Base-by-base conservation (phyloP, 2,113 vertebrate genomes). In the Solea solea region DNA sequence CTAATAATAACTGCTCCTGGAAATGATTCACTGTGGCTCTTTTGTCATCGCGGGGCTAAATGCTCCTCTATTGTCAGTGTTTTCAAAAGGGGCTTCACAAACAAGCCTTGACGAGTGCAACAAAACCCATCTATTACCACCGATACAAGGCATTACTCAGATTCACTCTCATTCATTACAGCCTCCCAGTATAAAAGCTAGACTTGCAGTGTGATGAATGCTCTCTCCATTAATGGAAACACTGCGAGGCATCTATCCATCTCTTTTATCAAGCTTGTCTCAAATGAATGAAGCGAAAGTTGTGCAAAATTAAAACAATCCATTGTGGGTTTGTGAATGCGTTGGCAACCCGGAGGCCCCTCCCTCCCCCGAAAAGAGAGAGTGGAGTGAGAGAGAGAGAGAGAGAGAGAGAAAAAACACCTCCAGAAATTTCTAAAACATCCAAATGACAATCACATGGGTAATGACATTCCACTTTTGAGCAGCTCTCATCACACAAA, bases 161-260 rank as follows among this genome's bases (percentile, higher is more conserved):
- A 92, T 87, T 78, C 86, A 69, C 85, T 82, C 84, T 86, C 90
- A 88, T 90, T 91, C 88, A 89, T 90, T 90, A 91, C 41, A 84
- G 86, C 65, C 87, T 81, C 76, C 81, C 86, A 82, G 81, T 92
- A 88, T 88, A 90, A 90, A 89, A 88, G 86, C 84, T 60, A 79
- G 87, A 89, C 90, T 78, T 85, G 87, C 82, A 69, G 84, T 76
- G 89, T 93, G 92, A 94, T 94, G 91, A 91, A 94, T 93, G 92
- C 86, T 82, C 79, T 82, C 79, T 77, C 84, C 88, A 89, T 87
- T 92, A 93, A 91, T 92, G 90, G 91, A 90, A 90, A 90, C 88
- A 89, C 93, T 91, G 88, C 87, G 40, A 91, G 92, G 90, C 92
- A 91, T 91, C 88, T 91, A 93, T 93, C 92, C 89, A 80, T 93